phyloP scores from a whole-genome alignment of 2,888 invertebrate species.

The Drosophila diplacantha region DNA sequence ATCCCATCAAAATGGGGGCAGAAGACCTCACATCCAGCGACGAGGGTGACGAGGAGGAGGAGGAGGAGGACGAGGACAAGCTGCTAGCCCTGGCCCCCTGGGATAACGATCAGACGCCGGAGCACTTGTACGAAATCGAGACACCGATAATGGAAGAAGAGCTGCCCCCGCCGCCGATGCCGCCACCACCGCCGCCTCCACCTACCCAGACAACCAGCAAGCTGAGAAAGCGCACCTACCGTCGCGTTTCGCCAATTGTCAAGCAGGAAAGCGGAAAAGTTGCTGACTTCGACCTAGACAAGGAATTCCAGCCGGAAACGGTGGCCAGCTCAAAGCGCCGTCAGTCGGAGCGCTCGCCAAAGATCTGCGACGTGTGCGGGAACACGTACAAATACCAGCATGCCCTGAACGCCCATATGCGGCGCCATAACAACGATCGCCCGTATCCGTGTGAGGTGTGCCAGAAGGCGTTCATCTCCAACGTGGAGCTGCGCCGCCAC shows the following conservation, averaged over 20 bases:
- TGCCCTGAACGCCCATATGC: slow-evolving; percentile 77
- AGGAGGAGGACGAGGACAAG: slow-evolving; percentile 1
- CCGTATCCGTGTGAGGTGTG: slow-evolving; percentile 76
- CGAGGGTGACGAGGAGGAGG: neutral
- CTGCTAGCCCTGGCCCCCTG: slow-evolving; percentile 6
- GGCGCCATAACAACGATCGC: slow-evolving; percentile 76
- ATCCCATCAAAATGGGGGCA: slow-evolving; percentile 12
- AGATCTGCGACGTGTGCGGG: slow-evolving; percentile 77
- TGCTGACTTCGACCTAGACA: neutral
- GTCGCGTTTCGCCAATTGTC: slow-evolving; percentile 18
- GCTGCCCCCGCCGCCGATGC: neutral
- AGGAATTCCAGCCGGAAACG: neutral
- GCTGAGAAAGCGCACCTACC: slow-evolving; percentile 17
- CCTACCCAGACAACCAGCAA: neutral
- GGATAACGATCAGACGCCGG: slow-evolving; percentile 26
- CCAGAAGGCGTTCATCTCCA: slow-evolving; percentile 76
- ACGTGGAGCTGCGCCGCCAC: slow-evolving; percentile 76
- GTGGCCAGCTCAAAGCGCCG: slow-evolving; percentile 8
- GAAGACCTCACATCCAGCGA: neutral
- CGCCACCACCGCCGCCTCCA: neutral
- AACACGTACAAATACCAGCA: slow-evolving; percentile 77
- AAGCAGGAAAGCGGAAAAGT: neutral
- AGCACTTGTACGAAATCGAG: slow-evolving; percentile 30
- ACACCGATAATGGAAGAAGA: slow-evolving; percentile 20
- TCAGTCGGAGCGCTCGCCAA: slow-evolving; percentile 52